A percentile compares a stretch with the other conserved stretches of the same genome.
phyloP scores from a whole-genome alignment of 2,888 invertebrate species.

The Athalia cordata region DNA sequence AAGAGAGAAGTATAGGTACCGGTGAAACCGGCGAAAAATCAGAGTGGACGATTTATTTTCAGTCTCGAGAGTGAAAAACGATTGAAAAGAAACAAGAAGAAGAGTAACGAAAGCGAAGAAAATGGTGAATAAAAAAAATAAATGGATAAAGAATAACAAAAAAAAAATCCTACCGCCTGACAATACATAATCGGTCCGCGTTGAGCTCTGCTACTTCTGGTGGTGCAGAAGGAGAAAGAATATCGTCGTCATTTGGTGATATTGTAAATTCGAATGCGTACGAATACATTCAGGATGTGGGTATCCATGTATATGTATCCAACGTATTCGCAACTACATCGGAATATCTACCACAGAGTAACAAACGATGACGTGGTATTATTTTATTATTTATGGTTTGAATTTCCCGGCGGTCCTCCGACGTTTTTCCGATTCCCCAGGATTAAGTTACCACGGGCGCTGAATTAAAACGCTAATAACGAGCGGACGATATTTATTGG shows the following conservation, averaged over 20 bases:
- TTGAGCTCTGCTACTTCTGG: constrained; percentile 3
- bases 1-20: no score
- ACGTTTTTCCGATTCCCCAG: constrained; percentile 66
- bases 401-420: constrained; percentile 57
- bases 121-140: constrained; percentile 1
- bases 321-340: constrained; percentile 43
- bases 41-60: constrained; percentile 3
- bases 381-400: constrained; percentile 67
- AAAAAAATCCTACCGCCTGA: constrained; percentile 8
- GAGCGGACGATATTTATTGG: constrained; percentile 70
- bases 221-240: constrained; percentile 9
- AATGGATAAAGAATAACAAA: constrained; percentile 48
- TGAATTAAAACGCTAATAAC: constrained; percentile 72
- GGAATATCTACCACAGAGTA: constrained; percentile 53
- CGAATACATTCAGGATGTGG: constrained; percentile 21
- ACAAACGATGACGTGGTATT: constrained; percentile 67
- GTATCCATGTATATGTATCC: constrained; percentile 12
- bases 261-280: constrained; percentile 15
- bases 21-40: background rate
- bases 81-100: background rate
- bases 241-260: constrained; percentile 26
- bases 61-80: constrained; percentile 17
- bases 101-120: background rate
- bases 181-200: constrained; percentile 40
- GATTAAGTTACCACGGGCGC: constrained; percentile 67